Conservation (phyloP, 2,888 invertebrate genomes). For the Caenorhabditis sp. region DNA sequence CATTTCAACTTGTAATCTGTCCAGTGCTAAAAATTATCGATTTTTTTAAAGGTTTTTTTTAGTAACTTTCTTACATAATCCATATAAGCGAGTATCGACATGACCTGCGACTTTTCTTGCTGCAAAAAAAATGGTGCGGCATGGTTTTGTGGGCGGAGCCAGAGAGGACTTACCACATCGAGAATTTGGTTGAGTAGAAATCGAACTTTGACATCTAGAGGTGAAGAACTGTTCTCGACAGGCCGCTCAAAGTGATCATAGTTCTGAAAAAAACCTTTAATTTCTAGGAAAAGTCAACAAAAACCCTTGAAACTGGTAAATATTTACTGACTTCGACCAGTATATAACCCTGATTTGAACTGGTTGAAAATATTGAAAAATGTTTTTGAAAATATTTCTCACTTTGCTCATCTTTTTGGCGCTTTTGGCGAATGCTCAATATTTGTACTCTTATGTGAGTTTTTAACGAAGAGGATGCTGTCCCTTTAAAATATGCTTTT, state of each 20-base stretch:
- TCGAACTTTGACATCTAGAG: constrained; percentile 56
- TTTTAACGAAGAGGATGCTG: too few relatives aligned
- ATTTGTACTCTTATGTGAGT: too few relatives aligned
- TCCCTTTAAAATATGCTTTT: too few relatives aligned
- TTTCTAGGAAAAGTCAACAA: background rate
- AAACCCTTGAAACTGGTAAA: background rate
- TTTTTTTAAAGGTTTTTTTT: background rate
- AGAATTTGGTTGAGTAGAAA: constrained; percentile 56
- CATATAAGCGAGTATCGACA: constrained; percentile 55
- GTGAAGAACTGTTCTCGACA: constrained; percentile 46
- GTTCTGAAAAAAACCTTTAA: constrained; percentile 35
- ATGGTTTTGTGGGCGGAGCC: background rate
- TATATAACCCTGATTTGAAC: background rate
- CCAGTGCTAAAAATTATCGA: constrained; percentile 49
- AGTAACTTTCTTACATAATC: constrained; percentile 47
- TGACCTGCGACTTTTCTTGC: constrained; percentile 60
- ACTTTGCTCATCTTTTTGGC: background rate
- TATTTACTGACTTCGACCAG: background rate
- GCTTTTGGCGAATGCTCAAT: background rate
- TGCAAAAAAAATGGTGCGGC: constrained; percentile 8
- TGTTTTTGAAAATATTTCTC: background rate
- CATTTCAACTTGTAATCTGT: constrained; percentile 55
- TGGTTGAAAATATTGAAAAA: background rate
- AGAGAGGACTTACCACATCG: constrained; percentile 47
- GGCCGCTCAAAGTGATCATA: constrained; percentile 58